Evolutionary conservation across 2,888 invertebrate species (phyloP).

Genomic region (Caradrina kadenii): DNA sequence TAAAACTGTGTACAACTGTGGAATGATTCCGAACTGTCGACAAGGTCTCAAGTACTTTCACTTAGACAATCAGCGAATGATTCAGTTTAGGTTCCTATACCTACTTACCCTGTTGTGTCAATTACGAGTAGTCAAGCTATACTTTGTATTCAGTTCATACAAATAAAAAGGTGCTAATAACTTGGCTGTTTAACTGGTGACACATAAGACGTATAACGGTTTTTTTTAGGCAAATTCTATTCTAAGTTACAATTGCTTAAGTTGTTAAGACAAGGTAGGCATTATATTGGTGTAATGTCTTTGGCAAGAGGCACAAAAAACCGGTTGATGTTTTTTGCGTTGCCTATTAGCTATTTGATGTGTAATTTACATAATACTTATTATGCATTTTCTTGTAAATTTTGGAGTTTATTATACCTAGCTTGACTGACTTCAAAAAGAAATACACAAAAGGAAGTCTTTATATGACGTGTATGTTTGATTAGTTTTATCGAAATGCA

Average conservation of each 20-base stretch:
- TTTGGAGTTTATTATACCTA: too few species aligned
- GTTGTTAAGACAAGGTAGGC: not conserved
- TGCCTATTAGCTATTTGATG: not conserved
- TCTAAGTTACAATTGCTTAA: slow-evolving; percentile 1
- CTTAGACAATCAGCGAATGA: slow-evolving; percentile 17
- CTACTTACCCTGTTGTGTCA: slow-evolving; percentile 1
- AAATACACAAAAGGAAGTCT: not conserved
- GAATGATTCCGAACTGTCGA: not conserved
- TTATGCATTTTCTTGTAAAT: too few species aligned
- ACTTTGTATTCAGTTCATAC: not conserved
- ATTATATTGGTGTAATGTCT: slow-evolving; percentile 24
- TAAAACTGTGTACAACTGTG: not conserved
- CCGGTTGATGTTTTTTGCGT: slow-evolving; percentile 20
- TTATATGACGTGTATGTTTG: not conserved
- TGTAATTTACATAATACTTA: slow-evolving; percentile 1
- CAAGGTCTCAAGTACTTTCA: slow-evolving; percentile 56
- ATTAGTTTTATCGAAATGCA: not conserved
- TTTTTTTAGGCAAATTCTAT: not conserved
- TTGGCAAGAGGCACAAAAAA: slow-evolving; percentile 20
- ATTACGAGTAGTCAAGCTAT: not conserved
- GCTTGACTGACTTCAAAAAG: not conserved
- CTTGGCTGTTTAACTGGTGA: not conserved
- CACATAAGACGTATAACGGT: not conserved
- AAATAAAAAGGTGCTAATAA: not conserved
- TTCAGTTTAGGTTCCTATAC: slow-evolving; percentile 4